Evolutionary conservation across 2,797 vertebrate genomes (phyloP), one percentile per base, ranked within the genome.

Genomic region (Fratercula arctica): DNA sequence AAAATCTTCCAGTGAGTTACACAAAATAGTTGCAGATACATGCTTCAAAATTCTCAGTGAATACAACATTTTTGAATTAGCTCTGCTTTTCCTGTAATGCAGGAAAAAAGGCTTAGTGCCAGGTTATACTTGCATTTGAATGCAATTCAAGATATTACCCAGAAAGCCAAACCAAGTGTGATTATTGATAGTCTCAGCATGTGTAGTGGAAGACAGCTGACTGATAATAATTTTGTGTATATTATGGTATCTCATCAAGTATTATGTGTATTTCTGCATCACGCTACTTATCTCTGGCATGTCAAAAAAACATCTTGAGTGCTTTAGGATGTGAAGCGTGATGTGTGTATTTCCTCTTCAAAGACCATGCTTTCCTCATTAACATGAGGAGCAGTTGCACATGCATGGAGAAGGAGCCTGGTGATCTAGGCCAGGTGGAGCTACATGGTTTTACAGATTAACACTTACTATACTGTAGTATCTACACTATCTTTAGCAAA

Each of bases 101-200:
- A 81, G 61, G n/a, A 59, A 68, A 90, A 91, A 86, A n/a, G 14
- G 37, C n/a, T 68, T 68, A 50, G 10, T 75, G 57, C 48, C 69
- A 88, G 50, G 16, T 84, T 86, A 46, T 68, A 53, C 25, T 91
- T 82, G 20, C 33, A 48, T 86, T 91, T 88, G 18, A 94, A 87
- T 85, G 89, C 31, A 75, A 3, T 35, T 78, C 53, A 81, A 75
- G 26, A 59, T 72, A 78, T 61, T 87, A 78, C 50, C 50, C 66
- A 89, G 61, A 94, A 94, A 95, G 88, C 33, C 73, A 91, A 63
- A 91, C 29, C 48, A 90, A 93, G 20, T 84, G 35, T 78, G 63
- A 90, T 84, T 91, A 95, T 78, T 84, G 69, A 94, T 76, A 88
- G 54, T 60, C 76, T 92, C 89, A 92, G 39, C 39, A 82, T 79